These are phyloP conservation scores for Drosophila punjabiensis DNA, from an alignment of 1,140 invertebrate genomes.

Conservation along the genomic window DNA sequence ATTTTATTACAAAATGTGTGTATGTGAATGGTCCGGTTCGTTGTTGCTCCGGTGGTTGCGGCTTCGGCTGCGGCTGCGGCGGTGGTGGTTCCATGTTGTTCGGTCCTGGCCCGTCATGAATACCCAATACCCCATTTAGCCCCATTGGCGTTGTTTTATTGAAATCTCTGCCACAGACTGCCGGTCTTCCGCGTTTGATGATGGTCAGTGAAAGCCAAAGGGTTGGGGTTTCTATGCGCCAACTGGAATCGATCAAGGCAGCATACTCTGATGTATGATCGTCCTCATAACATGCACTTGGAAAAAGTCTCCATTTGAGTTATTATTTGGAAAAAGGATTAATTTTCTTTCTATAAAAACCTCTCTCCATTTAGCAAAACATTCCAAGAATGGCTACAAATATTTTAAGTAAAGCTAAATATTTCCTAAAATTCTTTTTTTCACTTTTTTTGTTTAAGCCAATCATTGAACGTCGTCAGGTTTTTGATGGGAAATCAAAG, in stretches of 20 bases:
- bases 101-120: slow-evolving; percentile 34
- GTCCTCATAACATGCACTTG: not conserved
- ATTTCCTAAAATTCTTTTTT: slow-evolving; percentile 1
- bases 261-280: not conserved
- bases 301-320: not conserved
- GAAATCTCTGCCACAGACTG: slow-evolving; percentile 71
- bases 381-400: not conserved
- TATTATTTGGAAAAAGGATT: not conserved
- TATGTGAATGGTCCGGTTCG: slow-evolving; percentile 54
- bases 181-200: slow-evolving; percentile 80
- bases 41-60: slow-evolving; percentile 9
- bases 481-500: slow-evolving; percentile 23
- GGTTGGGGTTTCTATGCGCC: slow-evolving; percentile 5
- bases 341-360: not conserved
- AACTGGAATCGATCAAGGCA: slow-evolving; percentile 29
- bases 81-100: slow-evolving; percentile 3
- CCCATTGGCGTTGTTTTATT: slow-evolving; percentile 75
- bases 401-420: not conserved
- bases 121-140: slow-evolving; percentile 49
- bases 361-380: too few relatives aligned
- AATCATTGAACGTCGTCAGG: slow-evolving; percentile 10
- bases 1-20: slow-evolving; percentile 84
- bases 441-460: not conserved
- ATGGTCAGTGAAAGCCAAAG: slow-evolving; percentile 37
- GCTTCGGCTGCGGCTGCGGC: slow-evolving; percentile 2